Percentiles rank a stretch among this genome's conserved stretches.
Conservation (phyloP, 1,140 invertebrate genomes). For the Tenebrio molitor region DNA sequence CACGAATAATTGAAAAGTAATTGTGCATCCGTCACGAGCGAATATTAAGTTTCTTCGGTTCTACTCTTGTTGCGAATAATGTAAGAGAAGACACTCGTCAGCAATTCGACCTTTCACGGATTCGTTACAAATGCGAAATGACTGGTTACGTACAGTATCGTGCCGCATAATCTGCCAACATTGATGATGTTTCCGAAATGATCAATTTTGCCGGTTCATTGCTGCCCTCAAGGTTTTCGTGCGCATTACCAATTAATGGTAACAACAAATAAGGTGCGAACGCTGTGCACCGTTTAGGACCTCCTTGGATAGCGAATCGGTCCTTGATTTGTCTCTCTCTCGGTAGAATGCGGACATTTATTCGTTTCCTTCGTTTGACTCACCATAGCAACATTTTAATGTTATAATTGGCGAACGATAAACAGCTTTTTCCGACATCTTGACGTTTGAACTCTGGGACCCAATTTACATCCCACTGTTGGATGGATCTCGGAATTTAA, state of each 20-base stretch:
- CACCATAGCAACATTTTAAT: constrained; percentile 34
- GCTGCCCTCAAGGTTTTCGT: constrained; percentile 9
- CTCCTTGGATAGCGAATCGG: constrained; percentile 15
- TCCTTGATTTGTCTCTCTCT: constrained; percentile 21
- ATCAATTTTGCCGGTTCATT: constrained; percentile 26
- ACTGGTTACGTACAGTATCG: too few relatives aligned
- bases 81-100: neutral
- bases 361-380: constrained; percentile 3
- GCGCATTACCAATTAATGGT: neutral
- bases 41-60: too few relatives aligned
- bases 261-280: constrained; percentile 32
- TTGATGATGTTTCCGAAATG: constrained; percentile 6
- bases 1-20: too few relatives aligned
- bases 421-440: constrained; percentile 10
- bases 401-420: constrained; percentile 11
- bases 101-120: neutral
- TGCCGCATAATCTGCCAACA: too few relatives aligned
- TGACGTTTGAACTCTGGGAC: neutral
- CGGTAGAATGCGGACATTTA: constrained; percentile 18
- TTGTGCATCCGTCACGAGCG: too few relatives aligned
- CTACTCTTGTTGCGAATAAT: too few relatives aligned
- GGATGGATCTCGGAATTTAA: neutral
- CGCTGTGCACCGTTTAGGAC: too few relatives aligned
- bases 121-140: neutral
- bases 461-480: neutral